A percentile compares a stretch with the other conserved stretches of the same genome.
These are phyloP conservation scores for Anaspis maculata DNA, from an alignment of 2,888 invertebrate genomes.

Conservation along the genomic window DNA sequence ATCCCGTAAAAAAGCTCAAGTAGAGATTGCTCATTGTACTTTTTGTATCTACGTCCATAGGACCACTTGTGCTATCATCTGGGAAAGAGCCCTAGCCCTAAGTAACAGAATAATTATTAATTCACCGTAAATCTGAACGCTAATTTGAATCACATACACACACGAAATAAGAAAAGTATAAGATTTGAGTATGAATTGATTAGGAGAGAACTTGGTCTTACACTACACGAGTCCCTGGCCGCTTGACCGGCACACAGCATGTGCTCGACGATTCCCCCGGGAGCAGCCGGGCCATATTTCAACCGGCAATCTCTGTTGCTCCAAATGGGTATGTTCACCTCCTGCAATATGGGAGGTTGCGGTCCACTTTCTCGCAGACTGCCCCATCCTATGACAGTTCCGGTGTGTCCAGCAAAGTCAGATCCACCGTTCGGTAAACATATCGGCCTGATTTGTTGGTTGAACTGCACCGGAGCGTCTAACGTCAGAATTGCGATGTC, in stretches of 20 bases:
- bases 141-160: too few relatives aligned
- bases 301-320: slow-evolving; percentile 65
- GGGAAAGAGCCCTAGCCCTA: too few relatives aligned
- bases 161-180: slow-evolving; percentile 4
- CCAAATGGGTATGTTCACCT: slow-evolving; percentile 80
- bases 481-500: slow-evolving; percentile 76
- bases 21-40: too few relatives aligned
- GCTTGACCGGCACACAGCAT: slow-evolving; percentile 84
- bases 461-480: slow-evolving; percentile 66
- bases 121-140: too few relatives aligned
- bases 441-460: slow-evolving; percentile 64
- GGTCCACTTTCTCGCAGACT: slow-evolving; percentile 77
- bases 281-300: slow-evolving; percentile 79
- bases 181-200: slow-evolving; percentile 1
- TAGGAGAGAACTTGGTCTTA: too few relatives aligned
- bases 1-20: too few relatives aligned
- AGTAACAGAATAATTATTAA: too few relatives aligned
- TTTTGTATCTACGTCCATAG: too few relatives aligned
- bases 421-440: slow-evolving; percentile 58
- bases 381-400: slow-evolving; percentile 85
- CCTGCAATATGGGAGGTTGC: slow-evolving; percentile 72
- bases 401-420: slow-evolving; percentile 60
- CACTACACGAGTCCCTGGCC: slow-evolving; percentile 82
- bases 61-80: too few relatives aligned
- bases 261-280: slow-evolving; percentile 80